Evolutionary conservation across 2,797 vertebrate species (phyloP).

Genomic region (Discoglossus pictus): DNA sequence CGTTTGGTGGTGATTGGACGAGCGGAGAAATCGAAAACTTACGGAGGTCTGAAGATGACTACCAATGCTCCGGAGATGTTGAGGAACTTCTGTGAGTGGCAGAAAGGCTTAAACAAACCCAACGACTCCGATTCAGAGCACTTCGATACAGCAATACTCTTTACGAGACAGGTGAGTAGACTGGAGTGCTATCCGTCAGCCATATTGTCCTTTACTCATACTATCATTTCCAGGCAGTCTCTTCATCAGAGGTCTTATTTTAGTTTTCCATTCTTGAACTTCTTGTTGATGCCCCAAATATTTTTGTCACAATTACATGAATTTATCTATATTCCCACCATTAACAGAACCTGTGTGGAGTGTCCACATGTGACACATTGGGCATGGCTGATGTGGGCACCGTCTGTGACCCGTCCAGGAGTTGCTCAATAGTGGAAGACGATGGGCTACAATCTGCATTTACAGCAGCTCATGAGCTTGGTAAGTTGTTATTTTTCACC

Average conservation of each 20-base stretch:
- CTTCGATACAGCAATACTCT: constrained; percentile 70
- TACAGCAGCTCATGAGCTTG: constrained; percentile 69
- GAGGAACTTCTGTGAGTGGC: constrained; percentile 70
- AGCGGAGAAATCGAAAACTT: constrained; percentile 50
- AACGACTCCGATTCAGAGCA: constrained; percentile 65
- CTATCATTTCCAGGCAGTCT: no score
- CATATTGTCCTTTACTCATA: no score
- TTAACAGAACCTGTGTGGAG: constrained; percentile 68
- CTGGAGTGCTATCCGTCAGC: no score
- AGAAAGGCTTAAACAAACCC: constrained; percentile 62
- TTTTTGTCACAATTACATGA: no score
- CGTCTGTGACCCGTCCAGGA: constrained; percentile 65
- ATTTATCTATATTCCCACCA: no score
- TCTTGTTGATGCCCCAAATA: no score
- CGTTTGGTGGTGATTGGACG: constrained; percentile 66
- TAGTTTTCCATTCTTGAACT: no score
- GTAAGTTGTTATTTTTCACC: no score
- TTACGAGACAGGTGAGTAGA: constrained; percentile 67
- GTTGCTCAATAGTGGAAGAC: constrained; percentile 71
- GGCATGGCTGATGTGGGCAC: constrained; percentile 76
- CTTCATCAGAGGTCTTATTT: no score
- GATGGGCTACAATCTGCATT: constrained; percentile 70
- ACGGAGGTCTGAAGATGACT: constrained; percentile 58
- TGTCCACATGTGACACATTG: constrained; percentile 66
- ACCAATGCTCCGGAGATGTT: constrained; percentile 67